phyloP scores from a whole-genome alignment of 2,113 vertebrate species.

The Aepyceros melampus region DNA sequence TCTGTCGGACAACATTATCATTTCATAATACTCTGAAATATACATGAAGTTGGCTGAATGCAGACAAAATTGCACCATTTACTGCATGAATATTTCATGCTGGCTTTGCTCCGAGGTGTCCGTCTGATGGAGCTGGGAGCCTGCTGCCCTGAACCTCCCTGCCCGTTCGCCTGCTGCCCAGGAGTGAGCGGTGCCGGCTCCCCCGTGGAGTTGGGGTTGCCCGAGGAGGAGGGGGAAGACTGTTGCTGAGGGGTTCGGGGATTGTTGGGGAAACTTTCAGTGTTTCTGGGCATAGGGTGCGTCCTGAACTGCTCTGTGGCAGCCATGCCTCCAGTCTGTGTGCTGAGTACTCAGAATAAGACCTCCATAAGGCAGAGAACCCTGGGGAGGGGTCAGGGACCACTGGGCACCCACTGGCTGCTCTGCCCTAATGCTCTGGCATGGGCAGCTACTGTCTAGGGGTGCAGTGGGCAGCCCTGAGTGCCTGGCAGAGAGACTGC shows the following conservation, averaged over 20 bases:
- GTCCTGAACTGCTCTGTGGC: rapidly evolving
- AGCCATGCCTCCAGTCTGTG: not conserved
- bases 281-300: rapidly evolving
- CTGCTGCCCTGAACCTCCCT: slow-evolving; percentile 49
- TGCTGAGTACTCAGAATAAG: not conserved
- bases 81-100: slow-evolving; percentile 87
- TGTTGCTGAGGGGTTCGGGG: rapidly evolving
- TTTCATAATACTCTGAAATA: slow-evolving; percentile 86
- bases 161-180: not conserved
- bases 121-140: slow-evolving; percentile 70
- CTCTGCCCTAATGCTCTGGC: not conserved
- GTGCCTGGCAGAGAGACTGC: not conserved
- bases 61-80: slow-evolving; percentile 88
- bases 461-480: not conserved
- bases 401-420: not conserved
- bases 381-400: not conserved
- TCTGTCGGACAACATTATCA: slow-evolving; percentile 79
- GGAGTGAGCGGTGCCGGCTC: not conserved
- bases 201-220: not conserved
- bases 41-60: slow-evolving; percentile 86
- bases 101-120: slow-evolving; percentile 78
- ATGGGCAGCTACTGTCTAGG: rapidly evolving
- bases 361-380: not conserved
- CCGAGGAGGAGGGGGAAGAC: not conserved
- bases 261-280: rapidly evolving